Conservation (phyloP, 2,113 vertebrate species). For the Chrysochloris asiatica region DNA sequence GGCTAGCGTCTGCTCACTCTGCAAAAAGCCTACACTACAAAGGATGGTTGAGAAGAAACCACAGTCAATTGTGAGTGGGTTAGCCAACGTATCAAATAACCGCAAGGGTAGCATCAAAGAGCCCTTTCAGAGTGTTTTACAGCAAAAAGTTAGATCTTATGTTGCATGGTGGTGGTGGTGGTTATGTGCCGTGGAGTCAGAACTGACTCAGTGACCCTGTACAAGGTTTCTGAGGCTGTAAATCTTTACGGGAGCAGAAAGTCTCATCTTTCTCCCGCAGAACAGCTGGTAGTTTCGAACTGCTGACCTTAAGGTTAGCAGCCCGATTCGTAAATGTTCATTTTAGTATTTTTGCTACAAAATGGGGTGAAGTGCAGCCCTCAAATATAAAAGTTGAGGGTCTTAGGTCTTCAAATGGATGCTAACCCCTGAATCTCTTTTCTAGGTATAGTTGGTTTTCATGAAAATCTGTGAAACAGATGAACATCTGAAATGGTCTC, state of each 20-base stretch:
- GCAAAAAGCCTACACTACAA: not conserved
- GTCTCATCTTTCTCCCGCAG: too few species aligned
- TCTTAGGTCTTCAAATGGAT: not conserved
- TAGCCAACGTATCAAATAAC: not conserved
- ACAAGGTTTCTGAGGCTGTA: too few species aligned
- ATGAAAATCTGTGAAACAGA: not conserved
- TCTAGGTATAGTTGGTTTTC: constrained; percentile 27
- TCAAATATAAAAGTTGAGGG: not conserved
- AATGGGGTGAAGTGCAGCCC: not conserved
- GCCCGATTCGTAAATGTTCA: not conserved
- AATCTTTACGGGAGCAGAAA: too few species aligned
- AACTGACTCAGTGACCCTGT: too few species aligned
- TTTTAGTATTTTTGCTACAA: not conserved
- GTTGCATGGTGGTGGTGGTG: too few species aligned
- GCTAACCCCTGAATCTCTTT: not conserved
- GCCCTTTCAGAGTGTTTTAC: not conserved
- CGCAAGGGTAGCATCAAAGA: not conserved
- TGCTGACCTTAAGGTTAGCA: too few species aligned
- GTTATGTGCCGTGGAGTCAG: too few species aligned
- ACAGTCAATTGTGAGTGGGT: not conserved
- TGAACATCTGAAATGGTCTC: not conserved
- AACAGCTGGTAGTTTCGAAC: too few species aligned
- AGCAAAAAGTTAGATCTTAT: not conserved
- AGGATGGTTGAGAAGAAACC: not conserved
- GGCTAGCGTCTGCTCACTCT: not conserved